Evolutionary conservation across 2,113 vertebrate genomes (phyloP), one percentile per base, ranked within the genome.

Genomic region (Helogale parvula): DNA sequence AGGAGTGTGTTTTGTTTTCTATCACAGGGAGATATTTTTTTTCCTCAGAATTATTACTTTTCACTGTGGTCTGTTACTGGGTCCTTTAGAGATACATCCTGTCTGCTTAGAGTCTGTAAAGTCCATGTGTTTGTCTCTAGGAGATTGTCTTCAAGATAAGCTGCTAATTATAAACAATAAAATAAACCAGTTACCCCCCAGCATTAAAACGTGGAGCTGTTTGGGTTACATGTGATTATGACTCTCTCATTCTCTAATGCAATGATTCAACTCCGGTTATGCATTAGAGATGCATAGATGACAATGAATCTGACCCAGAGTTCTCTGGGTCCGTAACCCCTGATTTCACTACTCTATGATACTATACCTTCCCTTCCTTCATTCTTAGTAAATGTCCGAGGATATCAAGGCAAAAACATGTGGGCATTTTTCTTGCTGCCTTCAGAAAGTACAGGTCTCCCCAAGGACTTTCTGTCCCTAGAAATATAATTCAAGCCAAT

Each of bases 101-200:
- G 27, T n/a, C 84, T 79, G 12, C 65, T 90, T 89, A 86, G 80
- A 90, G 45, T 87, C 47, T 52, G 2, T 90, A 45, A 93, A 90
- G 47, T 79, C n/a, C 66, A 0, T 72, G 3, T 88, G 21, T 92
- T 68, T 90, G 7, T 97, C 63, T 88, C 54, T 97, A 3, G 45
- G 57, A 76, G 54, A 50, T 45, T 96, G 84, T 77, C 84, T 95
- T 97, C 29, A 77, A 72, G 38, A 96, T 90, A 94, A 98, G 52
- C n/a, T 85, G 17, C 85, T 97, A 71, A n/a, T 93, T 98, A 41
- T 93, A 66, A 97, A 94, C 41, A 91, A n/a, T 85, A 31, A 98
- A 98, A 98, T 98, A 97, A 98, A 98, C 50, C 6, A 5, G 90
- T 96, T 97, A 95, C 96, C 0, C 0, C 94, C 29, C 0, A 97